A percentile compares a stretch with the other conserved stretches of the same genome.
Conservation (phyloP, 2,797 vertebrate species). For the Bovichtus diacanthus region DNA sequence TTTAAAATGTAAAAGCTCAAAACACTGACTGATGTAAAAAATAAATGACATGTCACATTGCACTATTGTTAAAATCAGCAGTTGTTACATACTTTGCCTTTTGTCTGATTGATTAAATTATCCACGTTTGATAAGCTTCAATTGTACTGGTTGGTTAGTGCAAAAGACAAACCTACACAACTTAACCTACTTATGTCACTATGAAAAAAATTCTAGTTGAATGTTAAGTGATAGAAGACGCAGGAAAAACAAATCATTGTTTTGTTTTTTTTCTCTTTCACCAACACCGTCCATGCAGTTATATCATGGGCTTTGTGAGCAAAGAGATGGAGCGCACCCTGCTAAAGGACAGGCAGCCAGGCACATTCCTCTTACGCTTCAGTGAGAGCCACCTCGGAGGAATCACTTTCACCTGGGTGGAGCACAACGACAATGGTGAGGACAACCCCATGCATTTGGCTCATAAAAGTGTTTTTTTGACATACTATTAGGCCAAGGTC, state of each 20-base stretch:
- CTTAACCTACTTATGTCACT: not conserved
- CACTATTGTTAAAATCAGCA: not conserved
- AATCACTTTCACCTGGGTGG: conserved; percentile 98
- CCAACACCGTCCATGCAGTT: conserved; percentile 77
- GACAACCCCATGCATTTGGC: not conserved
- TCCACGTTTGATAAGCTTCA: not conserved
- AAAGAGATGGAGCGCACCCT: conserved; percentile 94
- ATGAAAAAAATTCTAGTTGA: not conserved
- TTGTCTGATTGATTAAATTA: not conserved
- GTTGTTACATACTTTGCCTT: not conserved
- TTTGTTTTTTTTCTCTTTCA: not conserved
- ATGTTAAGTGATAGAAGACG: not conserved
- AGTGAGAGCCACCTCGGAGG: conserved; percentile 98
- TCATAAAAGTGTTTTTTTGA: not conserved
- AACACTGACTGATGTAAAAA: too few relatives aligned
- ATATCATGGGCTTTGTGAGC: conserved; percentile 97
- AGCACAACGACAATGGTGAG: conserved; percentile 91
- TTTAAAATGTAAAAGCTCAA: too few relatives aligned
- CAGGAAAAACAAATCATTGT: not conserved
- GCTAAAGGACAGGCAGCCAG: conserved; percentile 92
- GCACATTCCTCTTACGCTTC: conserved; percentile 95
- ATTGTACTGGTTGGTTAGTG: not conserved
- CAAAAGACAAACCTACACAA: not conserved
- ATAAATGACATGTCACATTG: too few relatives aligned
- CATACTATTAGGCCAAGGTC: not conserved